phyloP scores from a whole-genome alignment of 2,113 vertebrate species.

The Sebastes fasciatus region DNA sequence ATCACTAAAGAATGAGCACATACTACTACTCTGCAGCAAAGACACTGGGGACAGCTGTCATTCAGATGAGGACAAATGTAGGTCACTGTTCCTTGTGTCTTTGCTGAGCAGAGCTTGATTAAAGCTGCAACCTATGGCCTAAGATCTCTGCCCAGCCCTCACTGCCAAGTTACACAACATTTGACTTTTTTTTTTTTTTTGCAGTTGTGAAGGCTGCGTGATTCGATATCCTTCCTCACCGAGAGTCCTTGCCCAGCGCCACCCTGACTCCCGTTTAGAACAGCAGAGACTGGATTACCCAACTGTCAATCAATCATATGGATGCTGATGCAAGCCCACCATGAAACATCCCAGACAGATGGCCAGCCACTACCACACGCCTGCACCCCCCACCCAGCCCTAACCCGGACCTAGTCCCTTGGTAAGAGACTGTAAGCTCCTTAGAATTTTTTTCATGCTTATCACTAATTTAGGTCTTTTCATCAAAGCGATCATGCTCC shows the following conservation, averaged over 20 bases:
- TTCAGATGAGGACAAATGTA: slow-evolving; percentile 74
- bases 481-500: slow-evolving; percentile 55
- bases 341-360: slow-evolving; percentile 81
- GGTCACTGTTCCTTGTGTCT: slow-evolving; percentile 71
- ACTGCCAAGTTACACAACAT: slow-evolving; percentile 54
- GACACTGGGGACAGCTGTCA: slow-evolving; percentile 77
- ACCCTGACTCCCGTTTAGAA: slow-evolving; percentile 32
- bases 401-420: slow-evolving; percentile 60
- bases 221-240: slow-evolving; percentile 37
- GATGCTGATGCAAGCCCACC: slow-evolving; percentile 68
- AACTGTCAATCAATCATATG: slow-evolving; percentile 77
- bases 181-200: slow-evolving; percentile 9
- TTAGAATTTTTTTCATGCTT: slow-evolving; percentile 78
- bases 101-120: slow-evolving; percentile 65
- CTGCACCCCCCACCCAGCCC: slow-evolving; percentile 64
- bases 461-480: slow-evolving; percentile 77
- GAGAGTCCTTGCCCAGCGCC: slow-evolving; percentile 3
- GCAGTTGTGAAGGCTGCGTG: slow-evolving; percentile 18
- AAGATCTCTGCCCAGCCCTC: slow-evolving; percentile 24
- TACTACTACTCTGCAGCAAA: slow-evolving; percentile 54
- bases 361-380: slow-evolving; percentile 71
- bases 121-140: slow-evolving; percentile 59
- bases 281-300: slow-evolving; percentile 71
- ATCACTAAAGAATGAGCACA: slow-evolving; percentile 68
- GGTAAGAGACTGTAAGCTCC: slow-evolving; percentile 81